These are phyloP conservation scores for Mionectes olivaceus DNA, from an alignment of 2,797 vertebrate genomes.

Conservation along the genomic window DNA sequence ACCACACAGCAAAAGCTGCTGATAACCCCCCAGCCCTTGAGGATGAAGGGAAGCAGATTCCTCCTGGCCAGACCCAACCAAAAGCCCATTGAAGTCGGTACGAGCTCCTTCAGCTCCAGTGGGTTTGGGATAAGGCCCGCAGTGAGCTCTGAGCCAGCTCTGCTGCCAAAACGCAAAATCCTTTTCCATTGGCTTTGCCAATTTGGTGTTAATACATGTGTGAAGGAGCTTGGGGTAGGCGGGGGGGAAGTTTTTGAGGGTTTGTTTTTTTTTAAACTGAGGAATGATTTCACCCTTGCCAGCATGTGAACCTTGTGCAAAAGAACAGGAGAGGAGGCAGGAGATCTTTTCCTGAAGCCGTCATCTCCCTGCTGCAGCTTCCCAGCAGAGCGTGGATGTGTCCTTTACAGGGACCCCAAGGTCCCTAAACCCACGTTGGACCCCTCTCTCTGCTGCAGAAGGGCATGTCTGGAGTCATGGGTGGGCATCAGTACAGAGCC, in stretches of 20 bases:
- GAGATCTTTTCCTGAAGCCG: neutral
- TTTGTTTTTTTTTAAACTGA: neutral
- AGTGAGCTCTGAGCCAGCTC: neutral
- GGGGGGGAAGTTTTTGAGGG: neutral
- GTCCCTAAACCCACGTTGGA: neutral
- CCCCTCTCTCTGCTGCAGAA: neutral
- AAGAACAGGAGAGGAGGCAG: neutral
- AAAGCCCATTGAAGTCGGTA: neutral
- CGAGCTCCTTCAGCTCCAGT: slow-evolving; percentile 36
- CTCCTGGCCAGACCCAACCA: neutral
- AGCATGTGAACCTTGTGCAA: neutral
- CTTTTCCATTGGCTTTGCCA: slow-evolving; percentile 66
- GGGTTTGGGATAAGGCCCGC: slow-evolving; percentile 53
- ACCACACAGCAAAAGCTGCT: neutral
- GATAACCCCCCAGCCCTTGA: neutral
- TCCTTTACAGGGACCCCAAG: neutral
- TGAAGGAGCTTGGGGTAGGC: slow-evolving; percentile 35
- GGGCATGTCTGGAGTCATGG: neutral
- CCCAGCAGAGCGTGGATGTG: neutral
- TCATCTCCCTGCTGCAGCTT: neutral
- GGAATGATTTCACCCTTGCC: slow-evolving; percentile 43
- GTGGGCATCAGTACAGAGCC: neutral
- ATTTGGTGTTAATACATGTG: slow-evolving; percentile 66
- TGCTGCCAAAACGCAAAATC: slow-evolving; percentile 66
- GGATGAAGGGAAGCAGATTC: neutral